Base-by-base conservation (phyloP, 37 sponge, comb jelly and placozoan genomes). In the Ephydatia muelleri region DNA sequence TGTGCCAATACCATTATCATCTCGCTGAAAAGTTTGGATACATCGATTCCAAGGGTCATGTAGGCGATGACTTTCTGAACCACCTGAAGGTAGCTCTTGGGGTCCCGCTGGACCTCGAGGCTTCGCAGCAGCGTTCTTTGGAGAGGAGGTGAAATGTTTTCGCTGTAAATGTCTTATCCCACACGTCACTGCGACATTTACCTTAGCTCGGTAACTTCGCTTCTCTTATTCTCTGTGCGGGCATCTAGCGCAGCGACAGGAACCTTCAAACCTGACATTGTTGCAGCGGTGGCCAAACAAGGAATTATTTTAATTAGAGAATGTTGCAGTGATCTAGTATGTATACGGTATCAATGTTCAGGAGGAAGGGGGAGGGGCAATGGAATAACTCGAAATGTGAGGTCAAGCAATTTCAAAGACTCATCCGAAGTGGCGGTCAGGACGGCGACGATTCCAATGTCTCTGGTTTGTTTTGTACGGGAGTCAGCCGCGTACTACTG, bases 41-140 rank as follows among this genome's bases (percentile, higher is more conserved):
- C 90, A 76, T 97, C 96, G 33, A 93, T 88, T 9, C 98, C 98
- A 2, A 90, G 89, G 37, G 98, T 97, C 98, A 97, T 97, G 84
- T 84, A 95, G 27, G 95, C 95, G 9, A 97, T 95, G 65, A 97
- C 98, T 73, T 94, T 95, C 86, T 95, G 95, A 13, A 97, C 93
- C 9, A 86, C 87, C 65, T 91, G 88, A 3, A 94, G 83, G 77
- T 95, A 97, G 16, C 77, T 76, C 31, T 57, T 77, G 0, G 87
- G 82, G 82, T 95, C 94, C 19, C 92, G 76, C 82, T 95, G 96
- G 29, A 91, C 92, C 57, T 95, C 96, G 21, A 85, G 87, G 47
- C 68, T 82, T 22, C 96, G 82, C 74, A 97, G 81, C 11, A 88
- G 76, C 30, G 80, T 76, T 83, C 94, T 94, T 35, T 35, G 13